phyloP scores from a whole-genome alignment of 2,888 invertebrate species.

The Neoitamus cyanurus region DNA sequence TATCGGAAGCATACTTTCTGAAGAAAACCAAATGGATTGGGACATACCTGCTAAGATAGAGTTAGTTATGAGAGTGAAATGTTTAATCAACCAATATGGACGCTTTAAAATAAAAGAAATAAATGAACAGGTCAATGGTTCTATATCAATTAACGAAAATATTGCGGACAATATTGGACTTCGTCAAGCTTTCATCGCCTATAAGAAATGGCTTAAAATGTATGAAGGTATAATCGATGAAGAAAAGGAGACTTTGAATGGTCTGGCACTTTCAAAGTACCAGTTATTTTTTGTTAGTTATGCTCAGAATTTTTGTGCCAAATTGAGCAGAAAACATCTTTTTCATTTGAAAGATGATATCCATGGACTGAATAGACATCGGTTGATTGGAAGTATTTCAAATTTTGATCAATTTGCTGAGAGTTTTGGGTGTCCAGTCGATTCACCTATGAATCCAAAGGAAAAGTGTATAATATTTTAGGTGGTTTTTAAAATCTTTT shows the following conservation, averaged over 20 bases:
- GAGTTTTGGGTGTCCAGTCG: not conserved
- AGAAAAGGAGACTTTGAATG: not conserved
- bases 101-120: too few species aligned
- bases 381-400: not conserved
- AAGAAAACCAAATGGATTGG: too few species aligned
- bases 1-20: too few species aligned
- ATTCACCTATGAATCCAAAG: not conserved
- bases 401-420: not conserved
- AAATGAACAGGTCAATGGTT: too few species aligned
- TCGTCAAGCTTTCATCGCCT: not conserved
- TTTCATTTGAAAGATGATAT: not conserved
- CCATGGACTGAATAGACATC: too few species aligned
- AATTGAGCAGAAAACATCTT: not conserved
- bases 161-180: not conserved
- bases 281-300: not conserved
- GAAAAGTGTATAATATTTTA: not conserved
- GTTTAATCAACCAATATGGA: too few species aligned
- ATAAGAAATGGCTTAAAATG: not conserved
- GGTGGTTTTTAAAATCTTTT: too few species aligned
- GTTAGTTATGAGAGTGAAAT: too few species aligned
- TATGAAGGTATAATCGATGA: not conserved
- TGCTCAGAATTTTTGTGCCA: not conserved
- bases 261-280: not conserved
- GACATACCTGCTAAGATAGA: too few species aligned
- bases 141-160: too few species aligned